Evolutionary conservation across 2,797 vertebrate genomes (phyloP), one percentile per base, ranked within the genome.

Genomic region (Rhynchonycteris naso): DNA sequence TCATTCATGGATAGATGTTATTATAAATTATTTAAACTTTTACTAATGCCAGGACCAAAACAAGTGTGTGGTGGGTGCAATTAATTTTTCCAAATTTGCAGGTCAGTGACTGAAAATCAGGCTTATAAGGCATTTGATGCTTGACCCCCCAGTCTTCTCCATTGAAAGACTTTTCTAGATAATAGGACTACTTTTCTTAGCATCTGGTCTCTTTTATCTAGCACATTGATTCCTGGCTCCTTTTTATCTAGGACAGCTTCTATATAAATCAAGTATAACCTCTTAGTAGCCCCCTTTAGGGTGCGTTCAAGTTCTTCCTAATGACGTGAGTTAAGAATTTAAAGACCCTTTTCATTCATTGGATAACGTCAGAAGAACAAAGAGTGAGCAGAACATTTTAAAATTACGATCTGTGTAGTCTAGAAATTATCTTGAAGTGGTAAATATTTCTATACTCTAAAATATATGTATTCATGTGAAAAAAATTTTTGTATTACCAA

Each of bases 181-280:
- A 96, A 95, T 8, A 93, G 69, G 96, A 83, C 76, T 89, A 83
- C 86, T 92, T 93, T 91, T 56, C 88, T 96, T 56, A 92, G 96
- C 96, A 97, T 95, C 96, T 97, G 96, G 94, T 95, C 82, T 87
- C 95, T 97, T 97, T 97, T 96, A 97, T 97, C 93, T 97, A 88
- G 95, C 97, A 93, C 95, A 97, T 94, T 96, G 95, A 87, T 93
- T 96, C 88, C 92, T 96, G 93, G 92, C 88, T 97, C 66, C 93
- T 97, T 96, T 97, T 97, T 95, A 97, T 96, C 92, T 95, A 94
- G 95, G 95, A 90, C 82, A 95, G 87, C 83, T 83, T 97, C 93
- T 97, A 96, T 96, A 97, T 97, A 96, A 92, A 95, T 96, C 92
- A 96, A 94, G 52, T 90, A 71, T 78, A 96, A 94, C 86, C 82